Evolutionary conservation across 1,140 invertebrate genomes (phyloP), one percentile per base, ranked within the genome.

Genomic region (Zaprionus tsacasi): DNA sequence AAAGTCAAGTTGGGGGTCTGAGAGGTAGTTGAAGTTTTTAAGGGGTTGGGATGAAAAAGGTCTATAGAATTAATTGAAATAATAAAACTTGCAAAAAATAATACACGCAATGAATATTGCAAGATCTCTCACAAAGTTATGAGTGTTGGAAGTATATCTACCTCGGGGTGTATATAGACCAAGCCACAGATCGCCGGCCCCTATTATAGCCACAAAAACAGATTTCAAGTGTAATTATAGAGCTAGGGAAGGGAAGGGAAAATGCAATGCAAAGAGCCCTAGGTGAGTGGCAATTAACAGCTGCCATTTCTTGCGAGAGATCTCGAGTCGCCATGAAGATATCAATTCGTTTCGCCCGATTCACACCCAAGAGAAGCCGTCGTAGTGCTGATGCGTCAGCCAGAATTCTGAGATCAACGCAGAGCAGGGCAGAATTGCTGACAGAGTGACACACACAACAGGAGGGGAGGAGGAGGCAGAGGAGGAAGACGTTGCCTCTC

Each of bases 271-370:
- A 25, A 50, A 50, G 2, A 50, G 45, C 45, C 45, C 45, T 50
- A 25, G 45, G 45, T 21, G 17, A 5, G 45, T 3, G 7, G 45
- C 45, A 50, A 50, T 50, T 50, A 50, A 21, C 17, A 50, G 17
- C 21, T 50, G 45, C 17, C 45, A 50, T 17, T 43, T 52, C 21
- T 25, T 52, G 15, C 11, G 10, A 12, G 21, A 52, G 40, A 15
- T 45, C 40, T 45, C 21, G 2, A 25, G 17, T 50, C 54, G 52
- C 54, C 55, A 72, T 45, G 52, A 74, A 74, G 58, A 57, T 58
- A 69, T 74, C 66, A 69, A 74, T 74, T 74, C 48, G 65, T 35
- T 69, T 12, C 61, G 65, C 66, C 60, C 60, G 56, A 52, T 73
- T 60, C 50, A 55, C 70, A 67, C 64, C 65, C 27, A 43, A 59